phyloP scores from a whole-genome alignment of 2,888 invertebrate genomes.

The Ennomos quercinarius region DNA sequence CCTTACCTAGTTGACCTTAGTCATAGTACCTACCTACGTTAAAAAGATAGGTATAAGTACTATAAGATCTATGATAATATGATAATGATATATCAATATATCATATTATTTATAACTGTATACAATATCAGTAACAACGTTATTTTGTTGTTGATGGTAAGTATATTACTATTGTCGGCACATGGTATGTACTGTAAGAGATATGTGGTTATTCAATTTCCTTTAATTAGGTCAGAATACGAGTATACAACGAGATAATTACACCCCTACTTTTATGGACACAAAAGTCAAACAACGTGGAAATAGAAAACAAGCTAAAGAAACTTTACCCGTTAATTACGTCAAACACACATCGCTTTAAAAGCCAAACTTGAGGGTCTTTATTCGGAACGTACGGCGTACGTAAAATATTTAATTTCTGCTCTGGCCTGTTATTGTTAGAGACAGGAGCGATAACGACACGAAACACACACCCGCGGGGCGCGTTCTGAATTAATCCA shows the following conservation, averaged over 20 bases:
- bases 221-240: slow-evolving; percentile 18
- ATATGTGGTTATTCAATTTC: slow-evolving; percentile 5
- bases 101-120: no score
- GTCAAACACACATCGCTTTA: slow-evolving; percentile 28
- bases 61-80: no score
- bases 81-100: no score
- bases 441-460: slow-evolving; percentile 65
- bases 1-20: no score
- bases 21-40: no score
- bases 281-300: slow-evolving; percentile 27
- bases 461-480: slow-evolving; percentile 64
- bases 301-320: slow-evolving; percentile 35
- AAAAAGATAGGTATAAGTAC: no score
- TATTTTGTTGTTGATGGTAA: no score
- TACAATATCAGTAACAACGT: no score
- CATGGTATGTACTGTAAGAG: not conserved
- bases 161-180: no score
- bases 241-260: slow-evolving; percentile 21
- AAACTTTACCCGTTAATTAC: slow-evolving; percentile 34
- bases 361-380: slow-evolving; percentile 23
- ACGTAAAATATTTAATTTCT: slow-evolving; percentile 61
- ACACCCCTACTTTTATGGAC: slow-evolving; percentile 14
- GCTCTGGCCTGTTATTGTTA: slow-evolving; percentile 60
- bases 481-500: slow-evolving; percentile 72
- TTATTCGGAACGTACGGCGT: slow-evolving; percentile 31